Evolutionary conservation across 2,113 vertebrate genomes (phyloP), one percentile per base, ranked within the genome.

Genomic region (Lagenorhynchus albirostris): DNA sequence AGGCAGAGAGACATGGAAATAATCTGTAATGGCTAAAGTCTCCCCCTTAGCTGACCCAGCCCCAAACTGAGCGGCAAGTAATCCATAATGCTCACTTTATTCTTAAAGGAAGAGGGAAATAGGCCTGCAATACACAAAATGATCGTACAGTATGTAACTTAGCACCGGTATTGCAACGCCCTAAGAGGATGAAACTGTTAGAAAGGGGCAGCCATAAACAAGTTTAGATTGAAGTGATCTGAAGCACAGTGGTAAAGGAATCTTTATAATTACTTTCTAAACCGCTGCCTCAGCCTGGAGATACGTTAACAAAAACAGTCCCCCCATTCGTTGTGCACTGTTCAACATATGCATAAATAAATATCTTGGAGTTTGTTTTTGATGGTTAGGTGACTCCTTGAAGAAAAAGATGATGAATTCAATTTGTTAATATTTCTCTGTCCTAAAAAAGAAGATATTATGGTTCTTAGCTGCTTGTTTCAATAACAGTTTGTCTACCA

Each of bases 381-480:
- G 53, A 67, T 58, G 53, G 65, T 31, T 65, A 44, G 41, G 62
- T 2, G 44, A 29, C 55, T n/a, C 47, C 79, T 94, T 89, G 81
- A 80, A 96, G 85, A 89, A 96, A 94, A 89, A 41, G 53, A 95
- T 93, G 47, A 90, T 84, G 87, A 95, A 81, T 77, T 91, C 63
- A 88, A 80, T 82, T 95, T 80, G 89, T 90, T 87, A 83, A 36
- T 93, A 81, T 97, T 95, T 97, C 83, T 93, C 86, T 90, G 93
- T 91, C 55, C 71, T 93, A 55, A 95, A 74, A 97, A 96, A 93
- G 71, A 93, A 86, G 82, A 38, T 55, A 92, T 60, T 53, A 74
- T n/a, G 44, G 53, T 84, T 83, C 77, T 95, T 62, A 83, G 94
- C 94, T 92, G 94, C 91, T 97, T 85, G 53, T 89, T 97, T 97